These are phyloP conservation scores for Clupea harengus DNA, from an alignment of 2,113 vertebrate species.

Conservation along the genomic window DNA sequence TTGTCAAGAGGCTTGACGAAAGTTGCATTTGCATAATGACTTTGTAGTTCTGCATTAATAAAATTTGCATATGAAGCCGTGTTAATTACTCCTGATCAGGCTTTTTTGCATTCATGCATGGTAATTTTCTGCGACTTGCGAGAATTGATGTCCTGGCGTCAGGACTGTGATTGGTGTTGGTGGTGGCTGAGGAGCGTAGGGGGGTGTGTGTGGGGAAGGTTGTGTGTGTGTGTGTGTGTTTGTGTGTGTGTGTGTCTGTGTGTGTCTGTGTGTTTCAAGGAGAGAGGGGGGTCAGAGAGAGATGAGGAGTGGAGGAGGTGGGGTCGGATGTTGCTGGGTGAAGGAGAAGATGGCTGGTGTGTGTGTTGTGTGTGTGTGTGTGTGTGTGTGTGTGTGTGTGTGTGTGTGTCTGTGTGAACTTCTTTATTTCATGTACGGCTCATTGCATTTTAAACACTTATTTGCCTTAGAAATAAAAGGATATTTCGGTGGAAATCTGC, in stretches of 20 bases:
- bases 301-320: constrained; percentile 48
- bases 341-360: constrained; percentile 56
- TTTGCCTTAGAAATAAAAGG: not conserved
- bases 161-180: constrained; percentile 72
- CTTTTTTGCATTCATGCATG: constrained; percentile 99
- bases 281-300: constrained; percentile 55
- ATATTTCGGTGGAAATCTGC: not conserved
- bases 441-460: not conserved
- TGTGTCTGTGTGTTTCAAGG: not conserved
- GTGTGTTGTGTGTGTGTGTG: not conserved
- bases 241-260: constrained; percentile 8
- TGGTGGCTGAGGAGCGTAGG: constrained; percentile 45
- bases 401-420: constrained; percentile 44
- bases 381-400: not conserved
- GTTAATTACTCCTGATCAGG: constrained; percentile 99
- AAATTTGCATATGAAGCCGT: constrained; percentile 99
- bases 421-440: constrained; percentile 39
- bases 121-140: constrained; percentile 99
- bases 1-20: constrained; percentile 99
- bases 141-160: constrained; percentile 98
- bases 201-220: constrained; percentile 33
- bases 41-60: constrained; percentile 99
- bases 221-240: constrained; percentile 24
- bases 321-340: constrained; percentile 34
- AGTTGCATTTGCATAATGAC: constrained; percentile 99